phyloP scores from a whole-genome alignment of 2,888 invertebrate genomes.

The Hoplodrina ambigua region DNA sequence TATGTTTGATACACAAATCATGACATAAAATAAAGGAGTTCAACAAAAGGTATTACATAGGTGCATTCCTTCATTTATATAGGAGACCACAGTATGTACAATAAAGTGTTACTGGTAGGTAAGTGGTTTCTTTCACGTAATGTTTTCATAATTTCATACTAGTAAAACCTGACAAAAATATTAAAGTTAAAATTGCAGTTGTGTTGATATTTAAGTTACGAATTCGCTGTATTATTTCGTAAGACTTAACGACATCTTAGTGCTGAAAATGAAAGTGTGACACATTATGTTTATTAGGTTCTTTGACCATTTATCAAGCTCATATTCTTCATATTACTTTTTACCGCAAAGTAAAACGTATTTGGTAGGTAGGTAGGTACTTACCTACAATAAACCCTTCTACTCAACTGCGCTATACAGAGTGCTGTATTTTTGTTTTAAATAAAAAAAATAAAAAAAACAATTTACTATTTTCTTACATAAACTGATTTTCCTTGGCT shows the following conservation, averaged over 20 bases:
- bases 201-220: no score
- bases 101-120: no score
- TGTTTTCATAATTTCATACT: no score
- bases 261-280: constrained; percentile 13
- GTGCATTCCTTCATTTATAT: no score
- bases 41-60: no score
- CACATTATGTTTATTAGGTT: constrained; percentile 7
- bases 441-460: background rate
- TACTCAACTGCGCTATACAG: background rate
- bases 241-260: background rate
- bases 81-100: no score
- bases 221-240: background rate
- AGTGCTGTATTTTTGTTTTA: background rate
- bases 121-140: no score
- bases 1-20: no score
- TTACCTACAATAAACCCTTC: background rate
- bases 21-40: no score
- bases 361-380: background rate
- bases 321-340: background rate
- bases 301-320: constrained; percentile 17
- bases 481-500: background rate
- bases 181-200: background rate
- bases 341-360: background rate
- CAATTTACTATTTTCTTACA: background rate
- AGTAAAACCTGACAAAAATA: background rate